These are phyloP conservation scores for Conopomorpha cramerella DNA, from an alignment of 1,140 invertebrate genomes.

Conservation along the genomic window DNA sequence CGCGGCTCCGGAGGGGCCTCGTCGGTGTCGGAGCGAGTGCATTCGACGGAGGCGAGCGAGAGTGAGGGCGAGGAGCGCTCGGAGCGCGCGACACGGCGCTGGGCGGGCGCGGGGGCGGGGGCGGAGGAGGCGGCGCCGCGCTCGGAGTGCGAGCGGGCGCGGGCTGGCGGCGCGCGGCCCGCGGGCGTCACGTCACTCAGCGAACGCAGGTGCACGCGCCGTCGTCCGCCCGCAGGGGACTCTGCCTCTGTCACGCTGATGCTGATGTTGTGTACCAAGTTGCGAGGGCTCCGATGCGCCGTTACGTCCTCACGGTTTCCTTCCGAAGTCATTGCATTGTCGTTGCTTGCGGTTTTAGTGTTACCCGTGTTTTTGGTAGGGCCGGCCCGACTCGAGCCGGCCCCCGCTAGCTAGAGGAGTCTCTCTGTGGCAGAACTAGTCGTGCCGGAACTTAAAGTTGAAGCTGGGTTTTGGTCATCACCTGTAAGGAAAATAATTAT, in stretches of 20 bases:
- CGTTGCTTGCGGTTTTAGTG: slow-evolving; percentile 1
- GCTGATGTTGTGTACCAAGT: slow-evolving; percentile 34
- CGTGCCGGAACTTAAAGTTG: slow-evolving; percentile 73
- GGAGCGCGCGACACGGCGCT: slow-evolving; percentile 8
- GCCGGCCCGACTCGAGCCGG: slow-evolving; percentile 61
- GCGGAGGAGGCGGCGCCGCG: slow-evolving; percentile 12
- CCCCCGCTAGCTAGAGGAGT: slow-evolving; percentile 75
- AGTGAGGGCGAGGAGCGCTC: slow-evolving; percentile 20
- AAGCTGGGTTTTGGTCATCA: slow-evolving; percentile 61
- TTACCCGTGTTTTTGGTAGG: slow-evolving; percentile 45
- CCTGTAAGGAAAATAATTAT: too few species aligned
- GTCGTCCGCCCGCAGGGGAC: slow-evolving; percentile 28
- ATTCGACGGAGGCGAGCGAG: slow-evolving; percentile 10
- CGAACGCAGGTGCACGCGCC: slow-evolving; percentile 44
- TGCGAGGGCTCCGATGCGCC: slow-evolving; percentile 4
- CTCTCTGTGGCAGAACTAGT: slow-evolving; percentile 78
- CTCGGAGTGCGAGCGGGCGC: slow-evolving; percentile 38
- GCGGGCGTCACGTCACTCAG: slow-evolving; percentile 50
- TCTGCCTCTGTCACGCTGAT: slow-evolving; percentile 47
- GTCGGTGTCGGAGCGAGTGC: slow-evolving; percentile 7
- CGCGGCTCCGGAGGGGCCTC: slow-evolving; percentile 7
- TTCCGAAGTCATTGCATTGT: not conserved
- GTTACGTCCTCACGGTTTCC: not conserved
- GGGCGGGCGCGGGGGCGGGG: slow-evolving; percentile 6
- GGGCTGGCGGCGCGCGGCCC: slow-evolving; percentile 24